Base-by-base conservation (phyloP, 37 sponge, comb jelly and placozoan genomes). In the Ephydatia muelleri region DNA sequence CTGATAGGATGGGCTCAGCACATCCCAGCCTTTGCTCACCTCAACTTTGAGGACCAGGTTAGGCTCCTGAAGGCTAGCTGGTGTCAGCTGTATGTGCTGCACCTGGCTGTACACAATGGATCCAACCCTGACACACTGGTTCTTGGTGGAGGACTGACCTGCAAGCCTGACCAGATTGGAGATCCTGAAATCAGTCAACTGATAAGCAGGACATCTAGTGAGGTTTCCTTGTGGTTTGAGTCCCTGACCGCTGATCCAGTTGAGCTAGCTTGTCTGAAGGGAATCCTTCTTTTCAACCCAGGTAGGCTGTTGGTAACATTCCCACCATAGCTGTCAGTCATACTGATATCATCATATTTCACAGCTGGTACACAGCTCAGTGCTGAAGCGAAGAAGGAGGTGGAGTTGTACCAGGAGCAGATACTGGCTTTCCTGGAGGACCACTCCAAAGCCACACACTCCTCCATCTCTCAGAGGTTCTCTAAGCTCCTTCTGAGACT, bases 11-110 rank as follows among this genome's bases (percentile, higher is more conserved):
- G 43, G 43, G 43, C 43, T 3, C 43, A 43, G 43, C 43, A 6
- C 43, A 3, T 90, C 13, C 92, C 88, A 25, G 49, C 64, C 65
- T 92, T 92, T 78, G 34, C 79, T 21, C 14, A 37, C 26, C 68
- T 92, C 14, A 57, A 77, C 36, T 39, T 92, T 47, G 85, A 88
- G 29, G 92, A 92, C 39, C 90, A 89, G 43, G 81, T 89, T 23
- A 76, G 72, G 22, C 49, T 89, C 16, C 80, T 89, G 34, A 85
- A 80, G 68, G 22, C 31, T 0, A 68, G 75, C 0, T 89, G 90
- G 90, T 80, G 90, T 2, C 38, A 78, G 6, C 6, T 31, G 79
- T 77, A 21, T 49, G 21, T n/a, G 0, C 86, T 33, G 67, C 70
- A 12, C 38, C 84, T 30, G 80, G 76, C 36, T 79, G 35, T 29